Evolutionary conservation across 2,113 vertebrate species (phyloP).

Genomic region (Proterorhinus semilunaris): DNA sequence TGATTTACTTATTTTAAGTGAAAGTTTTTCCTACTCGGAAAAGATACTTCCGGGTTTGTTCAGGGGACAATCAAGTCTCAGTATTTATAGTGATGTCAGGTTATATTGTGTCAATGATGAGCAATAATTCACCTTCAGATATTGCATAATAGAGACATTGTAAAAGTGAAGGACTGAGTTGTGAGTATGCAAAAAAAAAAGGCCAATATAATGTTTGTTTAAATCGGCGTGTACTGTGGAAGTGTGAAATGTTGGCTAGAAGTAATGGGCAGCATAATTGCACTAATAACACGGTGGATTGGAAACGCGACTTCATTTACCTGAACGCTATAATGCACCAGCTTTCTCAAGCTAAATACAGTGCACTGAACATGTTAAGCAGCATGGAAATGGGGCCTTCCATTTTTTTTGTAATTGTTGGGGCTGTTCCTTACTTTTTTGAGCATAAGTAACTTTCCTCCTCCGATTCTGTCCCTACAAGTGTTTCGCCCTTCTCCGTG

Average conservation of each 20-base stretch:
- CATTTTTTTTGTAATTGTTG: too few relatives aligned
- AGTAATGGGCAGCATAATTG: slow-evolving; percentile 56
- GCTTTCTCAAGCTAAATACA: slow-evolving; percentile 24
- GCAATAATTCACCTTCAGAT: not conserved
- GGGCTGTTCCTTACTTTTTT: not conserved
- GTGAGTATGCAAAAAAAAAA: too few relatives aligned
- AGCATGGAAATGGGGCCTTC: slow-evolving; percentile 25
- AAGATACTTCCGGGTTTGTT: too few relatives aligned
- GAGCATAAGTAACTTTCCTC: not conserved
- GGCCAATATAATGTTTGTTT: too few relatives aligned
- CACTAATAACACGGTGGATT: slow-evolving; percentile 43
- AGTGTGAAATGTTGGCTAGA: slow-evolving; percentile 28
- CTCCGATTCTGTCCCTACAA: not conserved
- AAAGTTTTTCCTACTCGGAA: too few relatives aligned
- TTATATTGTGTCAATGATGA: not conserved
- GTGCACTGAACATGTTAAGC: slow-evolving; percentile 34
- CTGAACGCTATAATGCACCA: slow-evolving; percentile 19
- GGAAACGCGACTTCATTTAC: slow-evolving; percentile 36
- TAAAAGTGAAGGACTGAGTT: too few relatives aligned
- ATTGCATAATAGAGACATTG: too few relatives aligned
- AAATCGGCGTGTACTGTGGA: too few relatives aligned
- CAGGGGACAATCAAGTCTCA: not conserved
- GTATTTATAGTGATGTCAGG: not conserved
- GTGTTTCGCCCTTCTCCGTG: not conserved
- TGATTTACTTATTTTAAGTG: too few relatives aligned